Evolutionary conservation across 2,797 vertebrate species (phyloP).

Genomic region (Dromococcyx pavoninus): DNA sequence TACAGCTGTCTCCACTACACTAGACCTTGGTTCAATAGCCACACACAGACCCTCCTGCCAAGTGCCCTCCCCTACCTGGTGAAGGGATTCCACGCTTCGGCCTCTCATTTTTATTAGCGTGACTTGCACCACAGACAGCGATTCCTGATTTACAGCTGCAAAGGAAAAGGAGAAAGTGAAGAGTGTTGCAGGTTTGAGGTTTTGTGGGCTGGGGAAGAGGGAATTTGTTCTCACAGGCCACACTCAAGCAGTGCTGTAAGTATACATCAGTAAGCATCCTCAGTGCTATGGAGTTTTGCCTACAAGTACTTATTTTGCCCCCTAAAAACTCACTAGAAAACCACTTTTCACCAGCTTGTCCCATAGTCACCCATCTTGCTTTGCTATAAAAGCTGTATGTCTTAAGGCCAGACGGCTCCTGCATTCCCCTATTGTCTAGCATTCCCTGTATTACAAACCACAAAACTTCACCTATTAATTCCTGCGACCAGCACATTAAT

Average conservation of each 20-base stretch:
- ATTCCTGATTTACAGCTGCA: slow-evolving; percentile 34
- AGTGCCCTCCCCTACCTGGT: slow-evolving; percentile 74
- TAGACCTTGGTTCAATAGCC: not conserved
- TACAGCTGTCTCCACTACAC: not conserved
- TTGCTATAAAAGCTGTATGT: not conserved
- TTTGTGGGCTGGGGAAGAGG: not conserved
- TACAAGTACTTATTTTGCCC: not conserved
- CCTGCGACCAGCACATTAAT: not conserved
- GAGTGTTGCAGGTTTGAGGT: not conserved
- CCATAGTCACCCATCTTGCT: not conserved
- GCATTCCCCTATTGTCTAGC: not conserved
- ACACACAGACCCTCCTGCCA: not conserved
- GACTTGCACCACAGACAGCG: slow-evolving; percentile 18
- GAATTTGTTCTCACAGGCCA: not conserved
- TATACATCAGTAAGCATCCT: not conserved
- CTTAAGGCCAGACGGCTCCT: not conserved
- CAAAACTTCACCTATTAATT: not conserved
- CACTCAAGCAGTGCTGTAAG: not conserved
- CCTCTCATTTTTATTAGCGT: slow-evolving; percentile 54
- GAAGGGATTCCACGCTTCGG: slow-evolving; percentile 67
- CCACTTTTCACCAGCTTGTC: not conserved
- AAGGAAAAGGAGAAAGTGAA: not conserved
- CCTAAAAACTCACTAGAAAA: not conserved
- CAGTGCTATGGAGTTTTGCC: not conserved
- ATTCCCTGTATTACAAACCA: not conserved